These are phyloP conservation scores for Acanthosoma haemorrhoidale DNA, from an alignment of 2,888 invertebrate species.

Conservation along the genomic window DNA sequence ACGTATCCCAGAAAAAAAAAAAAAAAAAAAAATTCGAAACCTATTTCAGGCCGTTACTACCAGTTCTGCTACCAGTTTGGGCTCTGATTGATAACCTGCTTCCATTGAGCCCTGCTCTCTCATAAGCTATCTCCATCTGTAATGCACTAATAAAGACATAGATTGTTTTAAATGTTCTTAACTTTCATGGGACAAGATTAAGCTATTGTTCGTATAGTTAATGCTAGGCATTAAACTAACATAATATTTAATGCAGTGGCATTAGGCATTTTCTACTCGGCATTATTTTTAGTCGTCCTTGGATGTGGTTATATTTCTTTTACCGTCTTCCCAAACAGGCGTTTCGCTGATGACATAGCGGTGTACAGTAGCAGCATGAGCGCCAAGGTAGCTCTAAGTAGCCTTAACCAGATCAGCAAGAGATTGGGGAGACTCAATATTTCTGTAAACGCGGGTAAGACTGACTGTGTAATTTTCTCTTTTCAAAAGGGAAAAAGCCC, in stretches of 20 bases:
- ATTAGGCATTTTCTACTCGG: neutral
- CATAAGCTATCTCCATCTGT: no score
- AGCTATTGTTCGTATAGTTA: conserved; percentile 12
- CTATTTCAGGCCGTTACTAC: neutral
- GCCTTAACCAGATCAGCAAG: no score
- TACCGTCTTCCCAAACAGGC: no score
- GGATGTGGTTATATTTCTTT: no score
- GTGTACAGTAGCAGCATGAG: no score
- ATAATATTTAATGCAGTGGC: neutral
- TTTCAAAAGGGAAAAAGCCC: no score
- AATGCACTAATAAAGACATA: conserved; percentile 19
- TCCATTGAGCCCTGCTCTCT: neutral
- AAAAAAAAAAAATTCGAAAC: neutral
- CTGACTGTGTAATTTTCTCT: no score
- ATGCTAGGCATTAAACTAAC: conserved; percentile 6
- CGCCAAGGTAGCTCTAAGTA: no score
- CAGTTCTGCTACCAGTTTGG: no score
- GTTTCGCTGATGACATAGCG: no score
- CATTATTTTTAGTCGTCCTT: conserved; percentile 16
- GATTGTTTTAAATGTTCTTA: conserved; percentile 13
- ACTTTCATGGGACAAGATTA: conserved; percentile 11
- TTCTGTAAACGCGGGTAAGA: no score
- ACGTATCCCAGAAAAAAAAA: neutral
- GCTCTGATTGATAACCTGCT: neutral
- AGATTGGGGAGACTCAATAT: no score